Evolutionary conservation across 2,888 invertebrate species (phyloP), one percentile per base, ranked within the genome.

Genomic region (Metacarcinus magister): DNA sequence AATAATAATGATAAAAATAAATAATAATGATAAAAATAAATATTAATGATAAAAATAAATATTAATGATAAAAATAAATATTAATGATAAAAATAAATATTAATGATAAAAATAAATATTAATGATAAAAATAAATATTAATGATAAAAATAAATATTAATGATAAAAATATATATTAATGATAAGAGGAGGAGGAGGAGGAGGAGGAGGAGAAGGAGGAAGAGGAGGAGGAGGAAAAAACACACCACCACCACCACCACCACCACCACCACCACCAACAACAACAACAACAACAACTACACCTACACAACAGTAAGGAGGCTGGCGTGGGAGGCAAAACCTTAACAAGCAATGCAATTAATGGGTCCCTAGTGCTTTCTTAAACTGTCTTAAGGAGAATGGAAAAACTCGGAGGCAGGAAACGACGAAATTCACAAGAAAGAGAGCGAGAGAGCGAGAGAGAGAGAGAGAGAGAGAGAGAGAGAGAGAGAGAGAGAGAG

Each of bases 401-500:
- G 48, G 44, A 44, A 46, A 44, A 91, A 91, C 44, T 46, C 91
- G 19, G 48, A n/a, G n/a, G 44, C 28, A 44, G 91, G 48, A 91
- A 91, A 44, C n/a, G n/a, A 91, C 44, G 44, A 91, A 44, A 91
- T 44, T 91, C 8, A 91, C 91, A 13, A 4, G 16, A 67, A n/a
- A 10, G 10, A 19, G 67, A 19, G 10, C 23, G 16, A 16, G 67
- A 10, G 16, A 32, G 28, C 0, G 82, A 82, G 82, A 82, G 91
- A 91, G 91, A 91, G 91, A 91, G 44, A 91, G 91, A 91, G 91
- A 91, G 91, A 91, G 91, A 91, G 91, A 91, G 91, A 91, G 44
- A 44, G 44, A 44, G 10, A 44, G 91, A 82, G 82, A 32, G 32
- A 32, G 28, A n/a, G 28, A n/a, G 28, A n/a, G 75, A 75, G 75